phyloP scores from a whole-genome alignment of 2,797 vertebrate species.

The Cynopterus sphinx region DNA sequence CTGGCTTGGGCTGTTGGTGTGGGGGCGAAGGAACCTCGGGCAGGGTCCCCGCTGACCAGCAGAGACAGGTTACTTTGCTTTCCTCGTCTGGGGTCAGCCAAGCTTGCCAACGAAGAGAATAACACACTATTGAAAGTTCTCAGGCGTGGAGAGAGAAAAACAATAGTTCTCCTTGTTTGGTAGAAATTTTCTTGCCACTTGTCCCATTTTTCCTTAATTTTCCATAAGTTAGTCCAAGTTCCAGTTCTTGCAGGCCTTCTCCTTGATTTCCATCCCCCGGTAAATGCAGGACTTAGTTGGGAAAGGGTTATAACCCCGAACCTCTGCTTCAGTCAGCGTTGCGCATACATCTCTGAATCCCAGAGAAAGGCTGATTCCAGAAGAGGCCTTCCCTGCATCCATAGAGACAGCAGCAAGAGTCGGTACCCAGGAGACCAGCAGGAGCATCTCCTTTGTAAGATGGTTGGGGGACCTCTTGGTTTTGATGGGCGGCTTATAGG shows the following conservation, averaged over 20 bases:
- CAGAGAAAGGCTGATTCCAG: neutral
- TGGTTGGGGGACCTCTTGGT: rapidly evolving
- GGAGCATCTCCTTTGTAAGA: neutral
- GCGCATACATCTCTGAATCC: too few species aligned
- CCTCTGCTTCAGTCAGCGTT: neutral
- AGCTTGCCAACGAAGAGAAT: neutral
- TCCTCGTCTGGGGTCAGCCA: neutral
- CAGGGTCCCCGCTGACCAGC: neutral
- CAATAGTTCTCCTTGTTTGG: neutral
- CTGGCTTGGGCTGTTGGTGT: neutral
- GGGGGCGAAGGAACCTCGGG: too few species aligned
- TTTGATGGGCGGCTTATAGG: neutral
- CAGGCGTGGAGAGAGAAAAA: neutral
- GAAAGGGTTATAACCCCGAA: neutral
- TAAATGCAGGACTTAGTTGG: neutral
- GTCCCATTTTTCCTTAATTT: neutral
- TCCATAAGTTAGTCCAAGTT: neutral
- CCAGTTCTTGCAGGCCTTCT: neutral
- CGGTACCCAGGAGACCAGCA: neutral
- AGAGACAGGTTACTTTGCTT: neutral
- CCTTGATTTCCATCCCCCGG: neutral
- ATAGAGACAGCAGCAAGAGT: neutral
- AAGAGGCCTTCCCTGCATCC: neutral
- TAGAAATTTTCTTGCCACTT: neutral
- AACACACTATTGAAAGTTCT: neutral